Percentiles rank a stretch among this genome's conserved stretches.
These are phyloP conservation scores for Drosophila aldrichi DNA, from an alignment of 2,888 invertebrate genomes.

Conservation along the genomic window DNA sequence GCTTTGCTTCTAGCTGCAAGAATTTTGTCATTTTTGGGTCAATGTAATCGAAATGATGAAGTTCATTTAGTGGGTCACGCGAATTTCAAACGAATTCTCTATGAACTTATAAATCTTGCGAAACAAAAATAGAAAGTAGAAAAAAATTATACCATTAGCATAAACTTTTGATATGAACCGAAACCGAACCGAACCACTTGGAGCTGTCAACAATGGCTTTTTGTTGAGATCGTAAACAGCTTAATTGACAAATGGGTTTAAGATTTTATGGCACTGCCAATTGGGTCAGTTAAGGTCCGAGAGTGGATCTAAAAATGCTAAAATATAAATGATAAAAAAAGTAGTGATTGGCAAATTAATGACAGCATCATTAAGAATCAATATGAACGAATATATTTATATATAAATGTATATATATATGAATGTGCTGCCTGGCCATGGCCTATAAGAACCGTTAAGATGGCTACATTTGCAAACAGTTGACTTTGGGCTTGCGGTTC, in stretches of 20 bases:
- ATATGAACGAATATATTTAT: constrained; percentile 19
- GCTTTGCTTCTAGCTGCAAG: background rate
- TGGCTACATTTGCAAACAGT: constrained; percentile 65
- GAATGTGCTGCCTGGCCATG: constrained; percentile 10
- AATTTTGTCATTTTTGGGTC: constrained; percentile 22
- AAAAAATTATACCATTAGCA: constrained; percentile 56
- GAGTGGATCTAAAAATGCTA: constrained; percentile 45
- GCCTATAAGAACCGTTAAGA: constrained; percentile 77
- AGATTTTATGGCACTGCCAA: constrained; percentile 33
- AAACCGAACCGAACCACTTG: constrained; percentile 31
- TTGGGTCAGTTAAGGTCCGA: constrained; percentile 62
- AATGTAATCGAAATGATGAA: constrained; percentile 24
- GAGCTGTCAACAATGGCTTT: constrained; percentile 40
- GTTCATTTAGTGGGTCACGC: constrained; percentile 37
- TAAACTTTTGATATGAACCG: constrained; percentile 51
- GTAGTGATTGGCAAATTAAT: constrained; percentile 57
- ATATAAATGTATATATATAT: constrained; percentile 17
- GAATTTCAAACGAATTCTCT: constrained; percentile 37
- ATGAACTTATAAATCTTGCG: constrained; percentile 58
- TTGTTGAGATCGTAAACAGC: constrained; percentile 30
- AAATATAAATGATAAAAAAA: constrained; percentile 46
- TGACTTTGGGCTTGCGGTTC: constrained; percentile 44
- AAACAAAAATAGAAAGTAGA: constrained; percentile 62
- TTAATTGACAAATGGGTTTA: constrained; percentile 68
- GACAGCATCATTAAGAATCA: constrained; percentile 44